Evolutionary conservation across 2,797 vertebrate species (phyloP), one percentile per base, ranked within the genome.

Genomic region (Lithobates pipiens): DNA sequence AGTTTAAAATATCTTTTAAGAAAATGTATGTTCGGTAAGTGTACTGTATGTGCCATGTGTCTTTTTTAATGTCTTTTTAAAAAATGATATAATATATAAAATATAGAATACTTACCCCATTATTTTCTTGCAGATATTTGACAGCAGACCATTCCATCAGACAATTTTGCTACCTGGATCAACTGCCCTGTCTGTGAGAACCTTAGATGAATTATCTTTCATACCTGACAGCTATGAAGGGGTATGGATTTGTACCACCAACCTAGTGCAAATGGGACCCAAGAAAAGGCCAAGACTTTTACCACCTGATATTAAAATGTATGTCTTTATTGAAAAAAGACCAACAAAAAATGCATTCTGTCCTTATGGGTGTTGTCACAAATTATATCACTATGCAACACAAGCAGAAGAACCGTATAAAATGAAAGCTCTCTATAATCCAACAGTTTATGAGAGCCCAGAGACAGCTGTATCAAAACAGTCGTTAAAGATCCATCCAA

Each of bases 281-380:
- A 39, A 36, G 9, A 72, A 72, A 72, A 72, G 70, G 15, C 70
- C 34, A 71, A 72, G 70, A n/a, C 70, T 72, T 72, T n/a, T 72
- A 39, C 70, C 36, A 21, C 32, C 21, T 9, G 0, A 71, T 71
- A 4, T 42, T 9, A 42, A 42, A 72, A 72, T 23, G 34, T 39
- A 39, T 72, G 5, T 42, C 11, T 72, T 42, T n/a, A n/a, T 42
- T 72, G 23, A 42, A 39, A 72, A n/a, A 11, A n/a, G n/a, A 21
- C 23, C 70, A 6, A n/a, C 23, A 13, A 39, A n/a, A 42, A 72
- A 21, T 61, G 6, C 18, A 39, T 9, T 25, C 18, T 72, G 4
- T 10, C 7, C 34, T 3, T 42, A 21, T 42, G 21, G 21, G 21
- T 21, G 21, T n/a, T 72, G 9, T 18, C 21, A 42, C 18, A 21